Percentiles rank a stretch among this genome's conserved stretches.
Evolutionary conservation across 2,113 vertebrate genomes (phyloP).

Genomic region (Gadus chalcogrammus): DNA sequence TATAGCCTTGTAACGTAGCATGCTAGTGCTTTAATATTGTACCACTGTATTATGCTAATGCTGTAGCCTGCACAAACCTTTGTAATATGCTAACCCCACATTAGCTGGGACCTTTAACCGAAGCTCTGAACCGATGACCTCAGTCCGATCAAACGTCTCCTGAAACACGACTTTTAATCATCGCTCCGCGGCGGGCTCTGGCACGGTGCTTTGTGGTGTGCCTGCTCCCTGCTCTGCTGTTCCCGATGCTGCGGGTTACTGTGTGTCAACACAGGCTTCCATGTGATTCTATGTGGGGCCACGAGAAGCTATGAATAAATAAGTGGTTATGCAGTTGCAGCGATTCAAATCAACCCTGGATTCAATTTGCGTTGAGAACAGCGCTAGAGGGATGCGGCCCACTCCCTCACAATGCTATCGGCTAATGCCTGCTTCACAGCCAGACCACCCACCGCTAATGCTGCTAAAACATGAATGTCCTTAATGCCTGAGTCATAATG

Average conservation of each 20-base stretch:
- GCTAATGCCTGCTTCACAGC: too few relatives aligned
- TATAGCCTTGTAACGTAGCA: too few relatives aligned
- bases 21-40: too few relatives aligned
- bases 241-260: slow-evolving; percentile 15
- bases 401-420: too few relatives aligned
- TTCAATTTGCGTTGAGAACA: slow-evolving; percentile 52
- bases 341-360: slow-evolving; percentile 72
- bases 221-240: slow-evolving; percentile 35
- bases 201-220: slow-evolving; percentile 24
- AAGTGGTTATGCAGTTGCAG: slow-evolving; percentile 58
- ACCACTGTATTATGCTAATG: slow-evolving; percentile 35
- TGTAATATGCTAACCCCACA: too few relatives aligned
- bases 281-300: slow-evolving; percentile 68
- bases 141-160: slow-evolving; percentile 42
- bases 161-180: slow-evolving; percentile 47
- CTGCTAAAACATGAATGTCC: too few relatives aligned
- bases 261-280: slow-evolving; percentile 59
- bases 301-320: slow-evolving; percentile 73
- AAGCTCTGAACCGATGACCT: slow-evolving; percentile 8
- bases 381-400: too few relatives aligned
- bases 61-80: too few relatives aligned
- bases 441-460: too few relatives aligned
- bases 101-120: slow-evolving; percentile 19
- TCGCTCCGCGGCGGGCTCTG: slow-evolving; percentile 33
- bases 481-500: too few relatives aligned